Evolutionary conservation across 2,888 invertebrate genomes (phyloP), one percentile per base, ranked within the genome.

Genomic region (Dicyrtomina minuta): DNA sequence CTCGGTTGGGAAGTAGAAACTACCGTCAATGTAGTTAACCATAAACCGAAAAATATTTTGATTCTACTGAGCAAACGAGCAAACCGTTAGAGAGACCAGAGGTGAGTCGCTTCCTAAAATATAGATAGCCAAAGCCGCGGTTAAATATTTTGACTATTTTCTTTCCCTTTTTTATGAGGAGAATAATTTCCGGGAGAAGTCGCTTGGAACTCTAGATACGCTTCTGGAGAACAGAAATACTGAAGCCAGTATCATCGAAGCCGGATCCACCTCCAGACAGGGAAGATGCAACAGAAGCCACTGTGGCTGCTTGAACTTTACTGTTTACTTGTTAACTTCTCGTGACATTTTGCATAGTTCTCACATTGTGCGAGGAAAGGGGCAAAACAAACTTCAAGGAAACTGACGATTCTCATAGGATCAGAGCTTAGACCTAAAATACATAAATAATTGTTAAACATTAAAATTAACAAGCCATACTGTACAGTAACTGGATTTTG

Each of bases 341-440:
- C 78, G 60, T 77, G 75, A 58, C 74, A 71, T 39, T 73, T 76
- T 6, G 75, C 69, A 66, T 78, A 78, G 10, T 75, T 76, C 0
- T 72, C 49, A 51, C 76, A 77, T 53, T 77, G 77, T 1, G 73
- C 64, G n/a, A 81, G 72, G 67, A 80, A 79, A 24, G 76, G 77
- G 1, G 72, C 68, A 27, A 76, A 75, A 10, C 70, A n/a, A 4
- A 67, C 43, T 64, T 71, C 70, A 44, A 75, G 51, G 10, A 75
- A 58, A 13, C 26, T 49, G 2, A 41, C 51, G 2, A 75, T 41
- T 66, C 68, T 72, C 33, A 24, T 55, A 15, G 59, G 4, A n/a
- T 72, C 70, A 2, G 66, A 26, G 20, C 44, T 44, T 2, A 51
- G 20, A 60, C 64, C 73, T 72, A 24, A 4, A 70, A 10, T 49